These are phyloP conservation scores for Perithous albicinctus DNA, from an alignment of 2,888 invertebrate genomes.

Conservation along the genomic window DNA sequence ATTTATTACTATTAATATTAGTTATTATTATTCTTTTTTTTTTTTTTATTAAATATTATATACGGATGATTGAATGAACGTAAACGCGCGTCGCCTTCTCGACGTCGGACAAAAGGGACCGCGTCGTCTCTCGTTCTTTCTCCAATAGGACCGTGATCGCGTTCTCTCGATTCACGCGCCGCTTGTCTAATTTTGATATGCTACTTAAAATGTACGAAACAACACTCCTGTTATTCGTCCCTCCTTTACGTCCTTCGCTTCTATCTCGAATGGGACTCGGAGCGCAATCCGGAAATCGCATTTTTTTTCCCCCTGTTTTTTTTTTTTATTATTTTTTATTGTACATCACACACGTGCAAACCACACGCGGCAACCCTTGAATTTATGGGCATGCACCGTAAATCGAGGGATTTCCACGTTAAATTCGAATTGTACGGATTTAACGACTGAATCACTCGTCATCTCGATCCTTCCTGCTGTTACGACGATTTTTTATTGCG, in stretches of 20 bases:
- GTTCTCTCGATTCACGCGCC: constrained; percentile 65
- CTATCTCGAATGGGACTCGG: constrained; percentile 12
- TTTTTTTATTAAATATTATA: constrained; percentile 45
- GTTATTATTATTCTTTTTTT: constrained; percentile 41
- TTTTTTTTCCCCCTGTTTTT: no score
- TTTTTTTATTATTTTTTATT: no score
- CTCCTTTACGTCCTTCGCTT: constrained; percentile 11
- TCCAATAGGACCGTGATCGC: constrained; percentile 64
- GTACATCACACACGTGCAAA: constrained; percentile 65
- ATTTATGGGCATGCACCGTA: constrained; percentile 15
- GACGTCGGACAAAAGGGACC: constrained; percentile 63
- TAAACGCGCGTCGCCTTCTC: constrained; percentile 64
- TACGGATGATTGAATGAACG: constrained; percentile 67
- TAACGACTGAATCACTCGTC: neutral
- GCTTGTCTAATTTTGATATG: constrained; percentile 73
- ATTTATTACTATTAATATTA: constrained; percentile 33
- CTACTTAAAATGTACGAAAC: constrained; percentile 73
- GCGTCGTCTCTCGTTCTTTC: constrained; percentile 60
- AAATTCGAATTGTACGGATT: constrained; percentile 19
- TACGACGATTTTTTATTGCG: neutral
- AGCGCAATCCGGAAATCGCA: constrained; percentile 56
- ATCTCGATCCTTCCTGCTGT: neutral
- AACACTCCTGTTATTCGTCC: constrained; percentile 38
- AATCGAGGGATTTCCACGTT: constrained; percentile 47
- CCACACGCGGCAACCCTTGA: constrained; percentile 22